Conservation (phyloP, 2,113 vertebrate genomes). For the Urocynchramus pylzowi region DNA sequence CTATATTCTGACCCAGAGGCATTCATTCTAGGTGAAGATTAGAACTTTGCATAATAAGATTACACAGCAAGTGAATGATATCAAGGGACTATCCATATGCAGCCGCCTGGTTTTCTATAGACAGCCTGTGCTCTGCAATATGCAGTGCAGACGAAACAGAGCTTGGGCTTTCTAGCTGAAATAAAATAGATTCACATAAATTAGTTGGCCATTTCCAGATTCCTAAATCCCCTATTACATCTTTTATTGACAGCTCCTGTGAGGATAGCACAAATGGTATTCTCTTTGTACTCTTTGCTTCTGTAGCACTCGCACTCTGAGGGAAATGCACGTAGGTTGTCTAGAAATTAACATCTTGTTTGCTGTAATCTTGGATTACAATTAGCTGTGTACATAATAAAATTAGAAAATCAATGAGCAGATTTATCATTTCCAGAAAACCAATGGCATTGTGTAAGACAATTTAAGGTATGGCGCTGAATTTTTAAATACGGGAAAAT, state of each 20-base stretch:
- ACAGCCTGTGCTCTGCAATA: constrained; percentile 79
- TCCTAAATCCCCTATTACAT: constrained; percentile 91
- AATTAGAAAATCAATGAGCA: constrained; percentile 77
- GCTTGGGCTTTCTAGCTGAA: constrained; percentile 80
- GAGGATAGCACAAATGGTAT: constrained; percentile 79
- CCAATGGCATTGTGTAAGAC: constrained; percentile 37
- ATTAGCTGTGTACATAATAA: constrained; percentile 81
- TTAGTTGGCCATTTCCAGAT: constrained; percentile 88
- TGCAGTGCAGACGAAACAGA: constrained; percentile 75
- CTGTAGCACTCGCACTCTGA: constrained; percentile 68
- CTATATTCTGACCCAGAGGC: constrained; percentile 88
- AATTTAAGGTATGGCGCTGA: constrained; percentile 44
- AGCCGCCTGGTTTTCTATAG: constrained; percentile 94
- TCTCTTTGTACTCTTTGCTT: constrained; percentile 74
- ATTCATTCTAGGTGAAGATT: constrained; percentile 99
- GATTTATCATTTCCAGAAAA: constrained; percentile 68
- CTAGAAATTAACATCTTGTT: constrained; percentile 88
- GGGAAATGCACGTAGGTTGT: constrained; percentile 77
- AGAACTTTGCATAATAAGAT: constrained; percentile 99
- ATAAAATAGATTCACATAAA: constrained; percentile 89
- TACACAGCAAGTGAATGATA: constrained; percentile 99
- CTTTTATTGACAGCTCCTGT: constrained; percentile 83
- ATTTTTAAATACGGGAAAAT: constrained; percentile 48
- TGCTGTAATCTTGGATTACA: constrained; percentile 93
- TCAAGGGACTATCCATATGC: constrained; percentile 99